Conservation (phyloP, 2,797 vertebrate genomes). For the Ciconia nigra region DNA sequence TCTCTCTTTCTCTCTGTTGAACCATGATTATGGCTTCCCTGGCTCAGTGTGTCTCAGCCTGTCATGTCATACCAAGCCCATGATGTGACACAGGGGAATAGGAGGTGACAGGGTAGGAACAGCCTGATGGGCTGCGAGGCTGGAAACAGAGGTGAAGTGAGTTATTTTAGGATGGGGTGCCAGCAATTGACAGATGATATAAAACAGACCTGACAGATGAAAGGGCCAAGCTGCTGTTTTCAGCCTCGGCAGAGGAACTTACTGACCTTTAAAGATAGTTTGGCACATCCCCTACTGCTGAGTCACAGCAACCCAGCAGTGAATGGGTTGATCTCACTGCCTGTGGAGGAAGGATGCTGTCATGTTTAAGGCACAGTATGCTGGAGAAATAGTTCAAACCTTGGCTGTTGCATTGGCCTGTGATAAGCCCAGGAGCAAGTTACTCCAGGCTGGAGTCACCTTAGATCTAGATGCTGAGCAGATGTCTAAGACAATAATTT, state of each 20-base stretch:
- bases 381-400: neutral
- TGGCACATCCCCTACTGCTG: neutral
- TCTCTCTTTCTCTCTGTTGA: neutral
- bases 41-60: neutral
- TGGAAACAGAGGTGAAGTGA: neutral
- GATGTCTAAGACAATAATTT: neutral
- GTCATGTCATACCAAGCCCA: neutral
- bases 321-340: neutral
- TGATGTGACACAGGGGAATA: neutral
- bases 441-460: neutral
- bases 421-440: neutral
- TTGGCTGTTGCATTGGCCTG: neutral
- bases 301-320: neutral
- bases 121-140: neutral
- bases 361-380: accelerated
- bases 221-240: conserved; percentile 34
- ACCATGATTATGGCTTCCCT: neutral
- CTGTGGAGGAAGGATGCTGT: neutral
- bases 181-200: neutral
- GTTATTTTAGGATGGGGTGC: conserved; percentile 44
- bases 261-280: neutral
- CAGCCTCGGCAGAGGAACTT: neutral
- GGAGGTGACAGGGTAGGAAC: conserved; percentile 18
- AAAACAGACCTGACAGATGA: conserved; percentile 27
- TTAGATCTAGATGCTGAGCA: neutral